Percentiles rank a stretch among this genome's conserved stretches.
phyloP scores from a whole-genome alignment of 2,113 vertebrate genomes.

The Orthonyx spaldingii region DNA sequence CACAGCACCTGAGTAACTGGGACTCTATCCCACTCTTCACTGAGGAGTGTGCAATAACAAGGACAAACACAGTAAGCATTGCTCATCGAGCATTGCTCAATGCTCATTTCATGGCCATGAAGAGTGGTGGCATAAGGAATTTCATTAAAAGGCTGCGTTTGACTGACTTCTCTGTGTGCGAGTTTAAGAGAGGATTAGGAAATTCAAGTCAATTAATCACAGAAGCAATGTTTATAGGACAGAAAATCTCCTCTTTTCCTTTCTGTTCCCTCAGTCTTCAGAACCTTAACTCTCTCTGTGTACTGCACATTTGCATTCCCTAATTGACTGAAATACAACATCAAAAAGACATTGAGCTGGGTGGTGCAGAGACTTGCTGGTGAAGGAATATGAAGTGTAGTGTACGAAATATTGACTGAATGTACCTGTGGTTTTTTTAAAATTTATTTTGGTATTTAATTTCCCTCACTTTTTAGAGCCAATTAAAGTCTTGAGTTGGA shows the following conservation, averaged over 20 bases:
- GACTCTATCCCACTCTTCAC: not conserved
- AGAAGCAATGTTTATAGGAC: not conserved
- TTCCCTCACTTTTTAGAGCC: not conserved
- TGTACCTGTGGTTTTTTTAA: not conserved
- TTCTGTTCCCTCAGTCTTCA: not conserved
- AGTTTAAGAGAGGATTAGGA: not conserved
- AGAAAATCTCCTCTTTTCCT: not conserved
- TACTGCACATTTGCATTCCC: not conserved
- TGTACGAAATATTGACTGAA: not conserved
- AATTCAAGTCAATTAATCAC: not conserved
- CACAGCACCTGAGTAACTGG: not conserved
- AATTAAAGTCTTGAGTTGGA: not conserved
- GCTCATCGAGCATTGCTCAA: not conserved
- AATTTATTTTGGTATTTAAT: constrained; percentile 2
- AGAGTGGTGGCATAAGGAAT: not conserved
- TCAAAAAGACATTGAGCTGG: not conserved
- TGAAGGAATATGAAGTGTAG: not conserved
- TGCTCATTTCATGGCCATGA: not conserved
- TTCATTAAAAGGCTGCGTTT: not conserved
- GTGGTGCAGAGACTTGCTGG: not conserved
- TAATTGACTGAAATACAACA: not conserved
- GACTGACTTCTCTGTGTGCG: not conserved
- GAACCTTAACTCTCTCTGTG: not conserved
- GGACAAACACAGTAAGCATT: not conserved
- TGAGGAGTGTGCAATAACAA: not conserved